These are phyloP conservation scores for Haliclona indistincta DNA, from an alignment of 37 sponge, comb jelly and placozoan genomes.

Conservation along the genomic window DNA sequence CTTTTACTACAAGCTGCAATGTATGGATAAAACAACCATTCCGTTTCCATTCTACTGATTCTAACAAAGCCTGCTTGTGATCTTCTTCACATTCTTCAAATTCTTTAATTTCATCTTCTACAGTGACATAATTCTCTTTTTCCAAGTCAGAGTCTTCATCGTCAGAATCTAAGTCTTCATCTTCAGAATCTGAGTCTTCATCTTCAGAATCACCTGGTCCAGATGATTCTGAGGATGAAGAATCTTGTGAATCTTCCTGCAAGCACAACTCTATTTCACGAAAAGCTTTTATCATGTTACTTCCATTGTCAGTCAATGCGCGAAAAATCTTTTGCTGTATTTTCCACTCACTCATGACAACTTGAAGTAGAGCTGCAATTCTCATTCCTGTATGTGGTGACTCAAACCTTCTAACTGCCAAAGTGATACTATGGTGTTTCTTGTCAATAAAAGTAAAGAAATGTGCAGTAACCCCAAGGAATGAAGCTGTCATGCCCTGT, in stretches of 20 bases:
- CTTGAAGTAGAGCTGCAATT: neutral
- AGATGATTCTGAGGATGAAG: neutral
- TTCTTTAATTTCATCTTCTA: neutral
- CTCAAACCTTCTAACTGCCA: constrained; percentile 12
- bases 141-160: neutral
- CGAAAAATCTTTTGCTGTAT: neutral
- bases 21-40: constrained; percentile 13
- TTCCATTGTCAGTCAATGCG: constrained; percentile 32
- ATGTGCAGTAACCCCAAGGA: constrained; percentile 24
- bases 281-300: constrained; percentile 38
- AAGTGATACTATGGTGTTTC: neutral
- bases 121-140: neutral
- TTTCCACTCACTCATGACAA: constrained; percentile 4
- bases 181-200: neutral
- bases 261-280: neutral
- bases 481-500: constrained; percentile 22
- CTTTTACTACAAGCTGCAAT: constrained; percentile 12
- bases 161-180: neutral
- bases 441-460: constrained; percentile 1
- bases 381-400: constrained; percentile 11
- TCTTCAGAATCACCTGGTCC: neutral
- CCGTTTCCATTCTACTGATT: constrained; percentile 7
- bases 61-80: neutral
- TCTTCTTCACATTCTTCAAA: constrained; percentile 7
- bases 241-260: too few species aligned